Percentiles rank a stretch among this genome's conserved stretches.
These are phyloP conservation scores for Stictocephala bisonia DNA, from an alignment of 2,888 invertebrate species.

Conservation along the genomic window DNA sequence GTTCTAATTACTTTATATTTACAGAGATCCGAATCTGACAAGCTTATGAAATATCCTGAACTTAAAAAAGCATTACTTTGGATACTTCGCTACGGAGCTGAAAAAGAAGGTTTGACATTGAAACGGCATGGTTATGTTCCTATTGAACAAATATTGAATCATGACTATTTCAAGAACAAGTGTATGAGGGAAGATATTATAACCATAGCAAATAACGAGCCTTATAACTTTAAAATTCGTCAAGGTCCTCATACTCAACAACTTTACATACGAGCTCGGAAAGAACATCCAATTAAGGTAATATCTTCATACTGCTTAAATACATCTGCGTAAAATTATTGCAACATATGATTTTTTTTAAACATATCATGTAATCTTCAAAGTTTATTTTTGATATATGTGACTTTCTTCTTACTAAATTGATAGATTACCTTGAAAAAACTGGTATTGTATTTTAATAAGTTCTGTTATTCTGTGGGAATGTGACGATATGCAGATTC, in stretches of 20 bases:
- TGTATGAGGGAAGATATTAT: constrained; percentile 31
- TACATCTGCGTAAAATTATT: too few relatives aligned
- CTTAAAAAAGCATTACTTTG: constrained; percentile 16
- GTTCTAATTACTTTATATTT: not conserved
- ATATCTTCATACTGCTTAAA: too few relatives aligned
- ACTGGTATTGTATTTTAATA: too few relatives aligned
- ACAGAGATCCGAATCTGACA: constrained; percentile 13
- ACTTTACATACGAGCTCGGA: constrained; percentile 22
- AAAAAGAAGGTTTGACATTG: constrained; percentile 26
- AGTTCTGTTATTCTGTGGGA: too few relatives aligned
- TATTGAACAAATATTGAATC: constrained; percentile 21
- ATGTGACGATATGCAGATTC: too few relatives aligned
- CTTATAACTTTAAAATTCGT: constrained; percentile 28
- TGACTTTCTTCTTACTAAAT: too few relatives aligned
- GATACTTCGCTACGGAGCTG: constrained; percentile 30
- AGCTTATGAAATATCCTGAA: constrained; percentile 41
- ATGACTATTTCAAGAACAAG: constrained; percentile 27
- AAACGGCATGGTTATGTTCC: constrained; percentile 29
- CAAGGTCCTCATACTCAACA: not conserved
- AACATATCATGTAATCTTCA: too few relatives aligned
- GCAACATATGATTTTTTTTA: too few relatives aligned
- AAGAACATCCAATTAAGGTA: constrained; percentile 42
- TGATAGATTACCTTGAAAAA: too few relatives aligned
- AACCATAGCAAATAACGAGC: constrained; percentile 30
- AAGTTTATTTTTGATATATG: too few relatives aligned